Conservation (phyloP, 2,113 vertebrate genomes). For the Galemys pyrenaicus region DNA sequence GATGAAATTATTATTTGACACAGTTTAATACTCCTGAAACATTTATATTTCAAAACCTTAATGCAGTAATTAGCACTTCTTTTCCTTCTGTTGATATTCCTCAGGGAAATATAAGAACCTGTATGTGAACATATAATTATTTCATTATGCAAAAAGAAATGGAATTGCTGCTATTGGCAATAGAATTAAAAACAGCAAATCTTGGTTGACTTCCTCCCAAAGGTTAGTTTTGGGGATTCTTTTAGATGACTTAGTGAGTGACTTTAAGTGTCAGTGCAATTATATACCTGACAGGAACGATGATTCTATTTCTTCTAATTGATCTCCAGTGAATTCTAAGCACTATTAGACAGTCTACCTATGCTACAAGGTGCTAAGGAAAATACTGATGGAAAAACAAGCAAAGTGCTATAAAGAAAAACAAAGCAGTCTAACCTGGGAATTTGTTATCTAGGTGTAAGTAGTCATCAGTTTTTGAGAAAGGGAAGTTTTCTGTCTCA, state of each 20-base stretch:
- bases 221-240: constrained; percentile 25
- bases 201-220: constrained; percentile 45
- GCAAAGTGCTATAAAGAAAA: not conserved
- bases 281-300: not conserved
- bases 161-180: constrained; percentile 36
- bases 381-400: not conserved
- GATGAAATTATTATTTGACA: constrained; percentile 3
- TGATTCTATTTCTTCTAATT: constrained; percentile 47
- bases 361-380: not conserved
- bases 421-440: not conserved
- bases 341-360: not conserved
- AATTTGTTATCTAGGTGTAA: not conserved
- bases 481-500: not conserved
- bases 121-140: constrained; percentile 41
- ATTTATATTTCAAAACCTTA: constrained; percentile 28
- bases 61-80: constrained; percentile 32
- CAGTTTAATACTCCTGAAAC: not conserved
- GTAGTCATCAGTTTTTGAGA: not conserved
- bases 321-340: constrained; percentile 49
- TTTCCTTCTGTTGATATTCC: not conserved
- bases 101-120: not conserved
- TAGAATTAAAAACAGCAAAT: constrained; percentile 54
- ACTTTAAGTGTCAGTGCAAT: constrained; percentile 58
- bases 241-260: not conserved
- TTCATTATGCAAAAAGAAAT: constrained; percentile 55